Evolutionary conservation across 2,888 invertebrate species (phyloP).

Genomic region (Eugnorisma glareosa): DNA sequence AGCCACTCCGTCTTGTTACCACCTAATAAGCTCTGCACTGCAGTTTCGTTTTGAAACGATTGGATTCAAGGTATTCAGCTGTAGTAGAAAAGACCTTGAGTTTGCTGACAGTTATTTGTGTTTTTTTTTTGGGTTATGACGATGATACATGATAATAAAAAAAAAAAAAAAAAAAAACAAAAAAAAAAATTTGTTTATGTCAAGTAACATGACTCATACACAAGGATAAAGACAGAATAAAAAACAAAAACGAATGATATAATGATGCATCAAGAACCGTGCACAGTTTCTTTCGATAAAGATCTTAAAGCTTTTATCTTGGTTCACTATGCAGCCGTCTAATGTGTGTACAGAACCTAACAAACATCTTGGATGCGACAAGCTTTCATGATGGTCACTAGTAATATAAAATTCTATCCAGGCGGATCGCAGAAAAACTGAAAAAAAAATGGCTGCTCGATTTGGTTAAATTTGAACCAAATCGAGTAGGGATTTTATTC

Average conservation of each 20-base stretch:
- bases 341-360: background rate
- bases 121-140: background rate
- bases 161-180: no score
- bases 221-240: no score
- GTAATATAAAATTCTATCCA: background rate
- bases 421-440: background rate
- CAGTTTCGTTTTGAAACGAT: slow-evolving; percentile 53
- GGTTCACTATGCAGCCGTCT: background rate
- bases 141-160: no score
- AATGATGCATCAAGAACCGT: background rate
- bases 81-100: slow-evolving; percentile 15
- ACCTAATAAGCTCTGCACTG: slow-evolving; percentile 62
- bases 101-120: background rate
- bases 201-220: no score
- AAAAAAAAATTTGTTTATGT: no score
- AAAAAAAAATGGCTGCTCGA: no score
- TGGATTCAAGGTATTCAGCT: slow-evolving; percentile 29
- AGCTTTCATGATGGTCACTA: background rate
- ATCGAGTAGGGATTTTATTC: background rate
- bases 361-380: background rate
- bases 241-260: no score
- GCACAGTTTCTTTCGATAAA: background rate
- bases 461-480: no score
- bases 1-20: slow-evolving; percentile 58
- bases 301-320: background rate